Conservation (phyloP, 2,113 vertebrate genomes). For the Campylorhamphus procurvoides region DNA sequence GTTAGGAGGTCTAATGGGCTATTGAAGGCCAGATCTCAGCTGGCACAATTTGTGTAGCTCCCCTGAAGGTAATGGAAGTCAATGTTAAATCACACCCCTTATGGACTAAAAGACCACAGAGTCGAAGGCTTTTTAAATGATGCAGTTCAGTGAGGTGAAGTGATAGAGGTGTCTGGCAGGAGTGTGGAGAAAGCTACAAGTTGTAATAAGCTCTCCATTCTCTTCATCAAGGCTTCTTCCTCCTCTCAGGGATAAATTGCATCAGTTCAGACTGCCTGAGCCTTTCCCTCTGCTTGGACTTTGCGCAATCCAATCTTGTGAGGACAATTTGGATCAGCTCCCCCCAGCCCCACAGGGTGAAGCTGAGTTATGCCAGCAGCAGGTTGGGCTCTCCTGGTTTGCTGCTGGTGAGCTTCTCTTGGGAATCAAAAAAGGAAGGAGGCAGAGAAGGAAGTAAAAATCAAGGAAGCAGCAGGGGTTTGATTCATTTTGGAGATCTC, state of each 20-base stretch:
- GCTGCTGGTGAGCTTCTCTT: neutral
- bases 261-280: neutral
- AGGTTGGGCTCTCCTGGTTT: neutral
- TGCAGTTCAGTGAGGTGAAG: neutral
- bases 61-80: neutral
- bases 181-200: neutral
- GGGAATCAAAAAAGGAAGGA: neutral
- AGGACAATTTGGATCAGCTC: neutral
- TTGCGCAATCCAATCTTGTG: neutral
- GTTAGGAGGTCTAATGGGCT: neutral
- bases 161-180: neutral
- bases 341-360: neutral
- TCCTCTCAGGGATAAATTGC: neutral
- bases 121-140: neutral
- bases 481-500: conserved; percentile 16
- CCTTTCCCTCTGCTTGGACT: neutral
- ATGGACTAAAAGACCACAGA: neutral
- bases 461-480: neutral
- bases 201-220: neutral
- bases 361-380: neutral
- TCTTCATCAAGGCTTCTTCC: neutral
- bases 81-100: neutral
- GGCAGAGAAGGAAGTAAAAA: neutral
- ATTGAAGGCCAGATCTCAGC: neutral
- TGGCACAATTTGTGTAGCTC: neutral